Percentiles rank a stretch among this genome's conserved stretches.
Conservation (phyloP, 2,888 invertebrate genomes). For the Sicus ferrugineus region DNA sequence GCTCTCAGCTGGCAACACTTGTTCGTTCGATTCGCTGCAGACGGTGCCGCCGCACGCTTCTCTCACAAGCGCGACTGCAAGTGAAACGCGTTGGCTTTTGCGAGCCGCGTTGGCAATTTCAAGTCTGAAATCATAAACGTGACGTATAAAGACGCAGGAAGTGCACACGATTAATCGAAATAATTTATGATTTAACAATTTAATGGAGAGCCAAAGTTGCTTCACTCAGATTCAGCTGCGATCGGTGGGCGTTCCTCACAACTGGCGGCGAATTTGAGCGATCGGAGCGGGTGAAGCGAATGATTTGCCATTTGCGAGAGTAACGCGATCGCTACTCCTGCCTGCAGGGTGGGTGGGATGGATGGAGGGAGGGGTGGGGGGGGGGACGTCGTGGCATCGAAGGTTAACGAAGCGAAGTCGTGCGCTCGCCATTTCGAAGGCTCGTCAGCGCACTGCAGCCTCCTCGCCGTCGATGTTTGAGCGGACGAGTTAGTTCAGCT, state of each 20-base stretch:
- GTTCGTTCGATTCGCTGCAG: background rate
- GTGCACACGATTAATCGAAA: constrained; percentile 39
- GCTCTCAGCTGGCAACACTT: constrained; percentile 17
- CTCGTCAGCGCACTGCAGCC: background rate
- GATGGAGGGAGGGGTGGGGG: background rate
- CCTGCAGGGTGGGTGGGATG: background rate
- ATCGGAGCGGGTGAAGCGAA: background rate
- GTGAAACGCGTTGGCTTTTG: background rate
- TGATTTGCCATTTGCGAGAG: constrained; percentile 48
- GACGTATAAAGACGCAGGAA: constrained; percentile 5
- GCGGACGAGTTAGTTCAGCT: no score
- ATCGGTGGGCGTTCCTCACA: constrained; percentile 58
- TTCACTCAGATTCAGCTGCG: constrained; percentile 22
- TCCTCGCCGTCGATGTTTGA: no score
- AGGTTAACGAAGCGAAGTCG: constrained; percentile 9
- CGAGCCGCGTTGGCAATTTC: constrained; percentile 1
- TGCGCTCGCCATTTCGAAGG: constrained; percentile 5
- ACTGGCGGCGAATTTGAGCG: constrained; percentile 51
- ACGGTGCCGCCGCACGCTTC: background rate
- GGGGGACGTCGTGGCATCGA: background rate
- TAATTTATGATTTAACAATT: constrained; percentile 58
- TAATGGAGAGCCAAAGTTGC: constrained; percentile 58
- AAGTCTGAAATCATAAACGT: constrained; percentile 13
- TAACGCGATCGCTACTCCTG: constrained; percentile 58
- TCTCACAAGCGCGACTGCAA: background rate